Percentiles rank a stretch among this genome's conserved stretches.
phyloP scores from a whole-genome alignment of 2,888 invertebrate species.

The Anagyrus pseudococci region DNA sequence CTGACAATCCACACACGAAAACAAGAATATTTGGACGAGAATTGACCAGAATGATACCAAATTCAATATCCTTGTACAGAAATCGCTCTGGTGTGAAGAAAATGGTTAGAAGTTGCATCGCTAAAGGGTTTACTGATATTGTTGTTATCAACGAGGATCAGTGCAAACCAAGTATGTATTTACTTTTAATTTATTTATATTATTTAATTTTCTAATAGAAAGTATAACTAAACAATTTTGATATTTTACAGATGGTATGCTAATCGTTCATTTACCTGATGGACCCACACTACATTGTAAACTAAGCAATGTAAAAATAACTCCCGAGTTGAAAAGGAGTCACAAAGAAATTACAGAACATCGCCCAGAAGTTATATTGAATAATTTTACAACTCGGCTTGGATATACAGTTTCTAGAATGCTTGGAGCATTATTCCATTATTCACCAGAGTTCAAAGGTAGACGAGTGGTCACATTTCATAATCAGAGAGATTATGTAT shows the following conservation, averaged over 20 bases:
- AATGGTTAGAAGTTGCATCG: conserved; percentile 84
- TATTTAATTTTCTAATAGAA: conserved; percentile 8
- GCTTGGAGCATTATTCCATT: conserved; percentile 93
- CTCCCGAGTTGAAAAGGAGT: conserved; percentile 80
- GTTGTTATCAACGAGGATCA: conserved; percentile 94
- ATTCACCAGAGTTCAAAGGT: conserved; percentile 94
- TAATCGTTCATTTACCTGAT: conserved; percentile 92
- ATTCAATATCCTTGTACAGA: conserved; percentile 85
- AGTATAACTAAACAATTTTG: conserved; percentile 3
- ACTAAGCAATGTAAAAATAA: conserved; percentile 89
- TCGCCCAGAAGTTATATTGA: conserved; percentile 90
- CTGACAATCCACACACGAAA: conserved; percentile 88
- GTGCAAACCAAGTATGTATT: conserved; percentile 78
- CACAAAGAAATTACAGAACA: conserved; percentile 85
- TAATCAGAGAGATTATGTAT: conserved; percentile 98
- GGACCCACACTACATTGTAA: conserved; percentile 98
- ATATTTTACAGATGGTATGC: conserved; percentile 75
- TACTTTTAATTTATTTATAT: background rate
- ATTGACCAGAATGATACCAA: conserved; percentile 89
- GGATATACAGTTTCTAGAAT: conserved; percentile 91
- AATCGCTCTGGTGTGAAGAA: conserved; percentile 91
- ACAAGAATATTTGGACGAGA: conserved; percentile 94
- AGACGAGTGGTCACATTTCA: conserved; percentile 95
- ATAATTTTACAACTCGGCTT: conserved; percentile 93
- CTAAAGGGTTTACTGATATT: conserved; percentile 84